Conservation (phyloP, 1,140 invertebrate species). For the Drosophila oshimai region DNA sequence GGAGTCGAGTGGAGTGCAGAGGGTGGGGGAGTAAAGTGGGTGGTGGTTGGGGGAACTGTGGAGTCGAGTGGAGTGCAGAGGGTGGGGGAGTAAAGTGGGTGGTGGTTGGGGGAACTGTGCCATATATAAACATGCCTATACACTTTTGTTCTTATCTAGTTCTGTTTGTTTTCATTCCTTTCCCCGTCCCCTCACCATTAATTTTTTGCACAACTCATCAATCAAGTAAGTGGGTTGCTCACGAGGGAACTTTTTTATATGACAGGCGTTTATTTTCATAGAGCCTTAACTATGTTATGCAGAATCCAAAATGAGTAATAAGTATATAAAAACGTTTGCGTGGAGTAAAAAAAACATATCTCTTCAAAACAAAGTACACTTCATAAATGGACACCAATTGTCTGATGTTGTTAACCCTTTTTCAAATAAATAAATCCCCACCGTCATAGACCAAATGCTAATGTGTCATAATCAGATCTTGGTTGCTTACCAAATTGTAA, state of each 20-base stretch:
- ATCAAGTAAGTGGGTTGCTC: slow-evolving; percentile 30
- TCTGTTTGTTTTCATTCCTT: slow-evolving; percentile 28
- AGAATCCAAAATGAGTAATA: neutral
- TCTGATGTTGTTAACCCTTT: neutral
- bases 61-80: neutral
- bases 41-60: too few species aligned
- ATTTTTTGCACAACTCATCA: slow-evolving; percentile 23
- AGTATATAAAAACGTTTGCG: neutral
- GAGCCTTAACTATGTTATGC: neutral
- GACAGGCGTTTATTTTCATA: slow-evolving; percentile 1
- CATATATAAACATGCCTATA: neutral
- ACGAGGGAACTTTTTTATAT: neutral
- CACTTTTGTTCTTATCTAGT: slow-evolving; percentile 24
- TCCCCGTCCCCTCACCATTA: neutral
- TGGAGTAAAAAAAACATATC: too few species aligned
- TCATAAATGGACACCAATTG: neutral
- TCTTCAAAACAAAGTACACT: too few species aligned
- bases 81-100: slow-evolving; percentile 7
- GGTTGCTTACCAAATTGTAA: neutral
- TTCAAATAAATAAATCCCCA: too few species aligned
- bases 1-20: neutral
- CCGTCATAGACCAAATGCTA: slow-evolving; percentile 20
- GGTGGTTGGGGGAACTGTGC: too few species aligned
- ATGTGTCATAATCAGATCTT: slow-evolving; percentile 45
- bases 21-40: slow-evolving; percentile 8